phyloP scores from a whole-genome alignment of 2,888 invertebrate genomes.

The Drosophila fungiperda region DNA sequence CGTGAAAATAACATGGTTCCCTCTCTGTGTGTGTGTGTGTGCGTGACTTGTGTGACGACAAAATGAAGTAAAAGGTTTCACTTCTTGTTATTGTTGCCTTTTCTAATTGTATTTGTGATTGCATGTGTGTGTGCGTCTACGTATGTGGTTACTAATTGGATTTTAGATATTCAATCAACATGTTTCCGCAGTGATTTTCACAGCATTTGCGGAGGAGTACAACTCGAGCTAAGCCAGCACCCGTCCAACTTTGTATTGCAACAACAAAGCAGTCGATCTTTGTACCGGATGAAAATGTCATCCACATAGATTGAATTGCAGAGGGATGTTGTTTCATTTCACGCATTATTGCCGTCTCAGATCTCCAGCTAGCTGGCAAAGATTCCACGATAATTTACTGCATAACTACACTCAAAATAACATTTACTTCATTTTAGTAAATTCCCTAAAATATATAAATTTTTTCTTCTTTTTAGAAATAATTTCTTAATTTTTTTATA shows the following conservation, averaged over 20 bases:
- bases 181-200: slow-evolving; percentile 58
- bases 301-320: slow-evolving; percentile 8
- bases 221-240: not conserved
- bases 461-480: not conserved
- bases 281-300: not conserved
- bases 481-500: not conserved
- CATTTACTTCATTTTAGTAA: not conserved
- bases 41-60: slow-evolving; percentile 54
- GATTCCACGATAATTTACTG: not conserved
- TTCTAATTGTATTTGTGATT: slow-evolving; percentile 61
- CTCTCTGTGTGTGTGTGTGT: slow-evolving; percentile 7
- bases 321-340: slow-evolving; percentile 8
- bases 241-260: slow-evolving; percentile 2
- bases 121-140: slow-evolving; percentile 30
- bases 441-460: not conserved
- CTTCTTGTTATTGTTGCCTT: slow-evolving; percentile 47
- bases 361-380: too few relatives aligned
- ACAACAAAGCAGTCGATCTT: not conserved
- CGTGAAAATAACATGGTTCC: slow-evolving; percentile 27
- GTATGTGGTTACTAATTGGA: slow-evolving; percentile 66
- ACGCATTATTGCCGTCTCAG: not conserved
- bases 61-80: slow-evolving; percentile 47
- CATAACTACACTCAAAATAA: not conserved
- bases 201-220: slow-evolving; percentile 20
- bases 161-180: slow-evolving; percentile 69